phyloP scores from a whole-genome alignment of 2,888 invertebrate species.

The Amiota minor region DNA sequence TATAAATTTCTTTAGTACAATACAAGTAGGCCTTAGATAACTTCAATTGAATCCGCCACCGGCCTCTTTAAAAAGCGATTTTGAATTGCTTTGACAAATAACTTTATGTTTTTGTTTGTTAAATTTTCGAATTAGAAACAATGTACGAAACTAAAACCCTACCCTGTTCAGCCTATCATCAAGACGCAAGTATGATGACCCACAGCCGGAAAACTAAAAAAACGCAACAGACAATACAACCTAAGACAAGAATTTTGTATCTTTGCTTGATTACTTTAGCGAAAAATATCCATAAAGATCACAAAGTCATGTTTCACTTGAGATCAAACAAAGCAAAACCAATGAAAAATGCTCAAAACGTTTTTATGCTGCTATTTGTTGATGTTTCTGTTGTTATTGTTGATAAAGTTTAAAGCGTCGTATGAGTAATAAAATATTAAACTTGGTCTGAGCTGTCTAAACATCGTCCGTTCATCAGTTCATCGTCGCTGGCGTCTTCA shows the following conservation, averaged over 20 bases:
- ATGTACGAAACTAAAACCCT: conserved; percentile 28
- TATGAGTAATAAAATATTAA: conserved; percentile 60
- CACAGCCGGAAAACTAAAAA: no score
- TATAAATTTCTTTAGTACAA: no score
- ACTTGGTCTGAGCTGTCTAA: conserved; percentile 45
- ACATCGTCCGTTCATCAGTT: no score
- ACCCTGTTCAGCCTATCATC: no score
- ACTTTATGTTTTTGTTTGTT: conserved; percentile 54
- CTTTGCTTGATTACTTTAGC: conserved; percentile 19
- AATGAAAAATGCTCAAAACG: neutral
- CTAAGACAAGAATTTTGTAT: no score
- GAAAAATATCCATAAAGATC: conserved; percentile 43
- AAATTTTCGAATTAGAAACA: conserved; percentile 43
- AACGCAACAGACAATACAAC: no score
- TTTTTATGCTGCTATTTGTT: conserved; percentile 10
- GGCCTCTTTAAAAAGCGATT: conserved; percentile 43
- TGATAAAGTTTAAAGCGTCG: conserved; percentile 40
- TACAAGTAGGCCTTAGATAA: no score
- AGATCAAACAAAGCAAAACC: conserved; percentile 28
- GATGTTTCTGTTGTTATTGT: conserved; percentile 11
- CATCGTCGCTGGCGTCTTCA: neutral
- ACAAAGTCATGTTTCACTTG: conserved; percentile 51
- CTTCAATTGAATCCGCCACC: no score
- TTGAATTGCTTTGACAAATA: conserved; percentile 31
- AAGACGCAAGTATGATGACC: no score